Conservation (phyloP, 2,797 vertebrate genomes). For the Esox masquinongy region DNA sequence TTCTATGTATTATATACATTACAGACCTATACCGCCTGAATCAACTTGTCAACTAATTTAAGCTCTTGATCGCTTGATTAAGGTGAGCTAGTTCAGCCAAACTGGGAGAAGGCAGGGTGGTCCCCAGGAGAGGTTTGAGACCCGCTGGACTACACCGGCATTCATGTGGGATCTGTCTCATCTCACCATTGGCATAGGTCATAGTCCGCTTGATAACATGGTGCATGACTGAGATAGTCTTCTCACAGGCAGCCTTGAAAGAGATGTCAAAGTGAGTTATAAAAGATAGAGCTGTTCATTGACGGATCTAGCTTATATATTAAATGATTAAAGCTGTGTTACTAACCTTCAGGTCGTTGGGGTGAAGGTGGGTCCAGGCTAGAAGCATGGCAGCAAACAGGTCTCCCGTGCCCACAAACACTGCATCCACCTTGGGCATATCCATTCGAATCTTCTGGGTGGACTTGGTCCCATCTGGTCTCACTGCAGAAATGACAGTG, state of each 20-base stretch:
- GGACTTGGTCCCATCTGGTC: constrained; percentile 76
- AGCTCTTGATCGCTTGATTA: not conserved
- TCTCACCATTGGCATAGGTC: constrained; percentile 81
- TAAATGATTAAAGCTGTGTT: not conserved
- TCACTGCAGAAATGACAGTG: constrained; percentile 65
- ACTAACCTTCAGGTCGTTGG: constrained; percentile 88
- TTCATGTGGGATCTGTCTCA: not conserved
- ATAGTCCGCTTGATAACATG: constrained; percentile 95
- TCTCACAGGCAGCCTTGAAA: constrained; percentile 90
- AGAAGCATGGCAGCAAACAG: constrained; percentile 95
- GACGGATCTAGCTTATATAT: not conserved
- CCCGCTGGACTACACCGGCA: no score
- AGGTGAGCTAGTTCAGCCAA: not conserved
- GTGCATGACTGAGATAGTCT: constrained; percentile 93
- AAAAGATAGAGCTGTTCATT: not conserved
- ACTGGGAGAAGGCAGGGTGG: no score
- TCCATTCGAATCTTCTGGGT: constrained; percentile 89
- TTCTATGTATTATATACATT: no score
- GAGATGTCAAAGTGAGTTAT: constrained; percentile 21
- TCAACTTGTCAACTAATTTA: not conserved
- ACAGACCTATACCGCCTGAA: no score
- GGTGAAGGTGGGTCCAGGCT: constrained; percentile 94
- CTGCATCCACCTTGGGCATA: constrained; percentile 89
- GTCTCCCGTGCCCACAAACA: constrained; percentile 95
- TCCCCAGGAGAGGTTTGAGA: no score